Base-by-base conservation (phyloP, 2,888 invertebrate species). In the Adelphocoris suturalis region DNA sequence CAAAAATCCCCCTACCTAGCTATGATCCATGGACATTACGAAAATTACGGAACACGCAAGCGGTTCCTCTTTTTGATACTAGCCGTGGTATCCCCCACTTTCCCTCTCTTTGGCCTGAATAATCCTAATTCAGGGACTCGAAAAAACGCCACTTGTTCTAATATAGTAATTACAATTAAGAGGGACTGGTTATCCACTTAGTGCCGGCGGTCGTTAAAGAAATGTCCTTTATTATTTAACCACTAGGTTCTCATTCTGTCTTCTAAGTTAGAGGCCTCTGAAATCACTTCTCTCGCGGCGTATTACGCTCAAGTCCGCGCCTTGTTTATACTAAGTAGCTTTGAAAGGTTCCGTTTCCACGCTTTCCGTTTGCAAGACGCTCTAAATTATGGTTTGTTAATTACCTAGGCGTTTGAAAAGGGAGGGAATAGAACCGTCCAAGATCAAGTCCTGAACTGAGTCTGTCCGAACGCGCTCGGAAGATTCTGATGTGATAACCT, bases 111-210 rank as follows among this genome's bases (percentile, higher is more conserved):
- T 52, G n/a, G 23, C 12, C 48, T 19, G 82, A 82, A 82, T 52
- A 47, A 82, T 27, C 19, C 23, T 82, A 48, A 82, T 82, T 82
- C 52, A 14, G 23, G 82, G 47, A 82, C 23, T 23, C 52, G 52
- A 82, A 82, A 82, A 82, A 82, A 82, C 82, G 48, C 82, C 52
- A 80, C 80, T 80, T 80, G 48, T 19, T 82, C 82, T 82, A 48
- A 82, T 82, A 82, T 82, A 82, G 82, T 48, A 82, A 82, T 82
- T 48, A 82, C 82, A 27, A 82, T 52, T 27, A 27, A 52, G 82
- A 52, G 82, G 82, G 52, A n/a, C 82, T 82, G 23, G 82, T 82
- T 82, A 82, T 82, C 82, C 82, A 82, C 82, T 82, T 82, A 82
- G 82, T 82, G 82, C 52, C 82, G 82, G 82, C 47, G 48, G 82